phyloP scores from a whole-genome alignment of 2,888 invertebrate species.

The Parnassius smintheus region DNA sequence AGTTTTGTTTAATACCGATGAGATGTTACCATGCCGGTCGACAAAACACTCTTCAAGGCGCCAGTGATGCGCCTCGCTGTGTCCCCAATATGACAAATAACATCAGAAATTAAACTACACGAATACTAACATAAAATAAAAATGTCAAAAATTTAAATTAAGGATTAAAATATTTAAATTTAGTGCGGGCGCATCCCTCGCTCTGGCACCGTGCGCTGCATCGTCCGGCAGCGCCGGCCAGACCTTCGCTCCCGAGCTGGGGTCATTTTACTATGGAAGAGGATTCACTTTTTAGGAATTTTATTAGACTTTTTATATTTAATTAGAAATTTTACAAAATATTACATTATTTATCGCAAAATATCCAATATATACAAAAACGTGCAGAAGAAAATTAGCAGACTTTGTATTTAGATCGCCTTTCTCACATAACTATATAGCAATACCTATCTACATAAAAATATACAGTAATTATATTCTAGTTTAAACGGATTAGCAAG shows the following conservation, averaged over 20 bases:
- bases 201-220: conserved; percentile 38
- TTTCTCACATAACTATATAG: too few relatives aligned
- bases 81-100: conserved; percentile 79
- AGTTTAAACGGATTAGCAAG: too few relatives aligned
- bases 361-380: too few relatives aligned
- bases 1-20: too few relatives aligned
- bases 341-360: too few relatives aligned
- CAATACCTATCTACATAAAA: too few relatives aligned
- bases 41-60: conserved; percentile 45
- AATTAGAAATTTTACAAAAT: too few relatives aligned
- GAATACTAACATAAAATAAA: conserved; percentile 81
- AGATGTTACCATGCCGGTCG: conserved; percentile 14
- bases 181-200: conserved; percentile 74
- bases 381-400: too few relatives aligned
- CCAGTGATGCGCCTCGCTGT: conserved; percentile 63
- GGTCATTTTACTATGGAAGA: conserved; percentile 41
- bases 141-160: conserved; percentile 82
- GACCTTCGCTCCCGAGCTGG: conserved; percentile 36
- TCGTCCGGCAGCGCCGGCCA: conserved; percentile 41
- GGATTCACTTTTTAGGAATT: conserved; percentile 18
- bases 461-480: too few relatives aligned
- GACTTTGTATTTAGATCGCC: too few relatives aligned
- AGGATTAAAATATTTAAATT: conserved; percentile 82
- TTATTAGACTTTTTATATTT: too few relatives aligned
- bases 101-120: conserved; percentile 79